A percentile compares a stretch with the other conserved stretches of the same genome.
These are phyloP conservation scores for Himalopsyche kuldschensis DNA, from an alignment of 2,888 invertebrate species.

Conservation along the genomic window DNA sequence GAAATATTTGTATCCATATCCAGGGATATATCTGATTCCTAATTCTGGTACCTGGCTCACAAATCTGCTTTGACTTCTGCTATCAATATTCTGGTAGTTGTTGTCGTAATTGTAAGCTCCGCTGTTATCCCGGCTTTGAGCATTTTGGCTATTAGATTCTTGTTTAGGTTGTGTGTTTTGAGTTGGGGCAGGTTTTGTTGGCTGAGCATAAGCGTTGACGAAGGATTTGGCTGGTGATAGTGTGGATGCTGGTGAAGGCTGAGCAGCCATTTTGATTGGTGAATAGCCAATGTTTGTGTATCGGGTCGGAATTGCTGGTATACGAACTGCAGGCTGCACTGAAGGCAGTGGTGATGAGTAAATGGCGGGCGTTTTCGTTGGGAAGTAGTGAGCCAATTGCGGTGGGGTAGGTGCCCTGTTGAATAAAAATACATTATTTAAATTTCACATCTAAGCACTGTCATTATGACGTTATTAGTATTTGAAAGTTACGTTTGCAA, in stretches of 20 bases:
- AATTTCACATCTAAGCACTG: not conserved
- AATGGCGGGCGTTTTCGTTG: conserved; percentile 12
- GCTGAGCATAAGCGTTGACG: conserved; percentile 52
- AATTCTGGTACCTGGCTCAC: conserved; percentile 23
- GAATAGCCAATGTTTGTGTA: conserved; percentile 51
- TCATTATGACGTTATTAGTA: not conserved
- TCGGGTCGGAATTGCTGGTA: conserved; percentile 52
- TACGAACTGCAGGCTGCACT: conserved; percentile 42
- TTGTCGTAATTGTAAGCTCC: conserved; percentile 2
- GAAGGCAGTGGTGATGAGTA: not conserved
- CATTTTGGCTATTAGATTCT: conserved; percentile 42
- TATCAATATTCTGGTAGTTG: conserved; percentile 14
- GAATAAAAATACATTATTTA: not conserved
- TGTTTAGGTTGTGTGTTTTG: conserved; percentile 43
- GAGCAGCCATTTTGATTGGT: conserved; percentile 8
- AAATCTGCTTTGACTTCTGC: conserved; percentile 1
- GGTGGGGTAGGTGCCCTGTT: conserved; percentile 29
- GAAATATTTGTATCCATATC: conserved; percentile 34
- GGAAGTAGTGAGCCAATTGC: conserved; percentile 22
- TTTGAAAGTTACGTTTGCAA: not conserved
- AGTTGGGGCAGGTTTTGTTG: conserved; percentile 44
- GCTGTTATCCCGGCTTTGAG: not conserved
- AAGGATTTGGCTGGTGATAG: conserved; percentile 50
- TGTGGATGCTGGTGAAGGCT: conserved; percentile 42
- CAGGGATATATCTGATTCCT: conserved; percentile 32